These are phyloP conservation scores for Ammodytes dubius DNA, from an alignment of 2,113 vertebrate genomes.

Conservation along the genomic window DNA sequence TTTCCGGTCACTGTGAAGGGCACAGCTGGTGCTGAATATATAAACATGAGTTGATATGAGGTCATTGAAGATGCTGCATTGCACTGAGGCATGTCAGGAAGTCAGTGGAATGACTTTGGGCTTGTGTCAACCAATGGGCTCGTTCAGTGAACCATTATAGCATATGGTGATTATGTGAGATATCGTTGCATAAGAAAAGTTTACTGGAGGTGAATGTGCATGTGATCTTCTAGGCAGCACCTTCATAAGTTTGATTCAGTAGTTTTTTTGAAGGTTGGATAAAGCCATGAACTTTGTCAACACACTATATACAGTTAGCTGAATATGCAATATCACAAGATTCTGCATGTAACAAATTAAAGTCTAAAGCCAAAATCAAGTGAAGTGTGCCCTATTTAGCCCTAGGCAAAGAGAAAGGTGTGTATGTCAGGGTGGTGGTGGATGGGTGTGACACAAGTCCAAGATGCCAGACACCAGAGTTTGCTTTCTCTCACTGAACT, in stretches of 20 bases:
- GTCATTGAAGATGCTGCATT: conserved; percentile 21
- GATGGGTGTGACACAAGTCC: background rate
- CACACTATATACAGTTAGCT: background rate
- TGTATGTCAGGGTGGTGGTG: background rate
- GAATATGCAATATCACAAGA: background rate
- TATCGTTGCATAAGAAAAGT: conserved; percentile 21
- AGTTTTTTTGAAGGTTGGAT: conserved; percentile 24
- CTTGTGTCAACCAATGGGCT: conserved; percentile 36
- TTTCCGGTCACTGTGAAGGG: conserved; percentile 60
- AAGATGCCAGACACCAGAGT: background rate
- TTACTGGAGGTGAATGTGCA: conserved; percentile 8
- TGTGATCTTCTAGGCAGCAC: background rate
- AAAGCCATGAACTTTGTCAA: background rate
- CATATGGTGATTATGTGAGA: conserved; percentile 55
- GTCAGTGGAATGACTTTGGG: conserved; percentile 38
- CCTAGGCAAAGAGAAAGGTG: background rate
- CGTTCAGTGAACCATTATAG: conserved; percentile 33
- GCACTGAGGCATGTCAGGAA: conserved; percentile 37
- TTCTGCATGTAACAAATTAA: background rate
- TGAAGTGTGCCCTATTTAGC: background rate
- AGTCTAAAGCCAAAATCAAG: background rate
- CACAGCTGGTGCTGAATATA: conserved; percentile 73
- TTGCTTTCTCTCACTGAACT: background rate
- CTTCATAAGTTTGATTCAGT: conserved; percentile 4
- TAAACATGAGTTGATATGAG: conserved; percentile 58